Conservation (phyloP, 1,140 invertebrate species). For the Drosophila quadrilineata region DNA sequence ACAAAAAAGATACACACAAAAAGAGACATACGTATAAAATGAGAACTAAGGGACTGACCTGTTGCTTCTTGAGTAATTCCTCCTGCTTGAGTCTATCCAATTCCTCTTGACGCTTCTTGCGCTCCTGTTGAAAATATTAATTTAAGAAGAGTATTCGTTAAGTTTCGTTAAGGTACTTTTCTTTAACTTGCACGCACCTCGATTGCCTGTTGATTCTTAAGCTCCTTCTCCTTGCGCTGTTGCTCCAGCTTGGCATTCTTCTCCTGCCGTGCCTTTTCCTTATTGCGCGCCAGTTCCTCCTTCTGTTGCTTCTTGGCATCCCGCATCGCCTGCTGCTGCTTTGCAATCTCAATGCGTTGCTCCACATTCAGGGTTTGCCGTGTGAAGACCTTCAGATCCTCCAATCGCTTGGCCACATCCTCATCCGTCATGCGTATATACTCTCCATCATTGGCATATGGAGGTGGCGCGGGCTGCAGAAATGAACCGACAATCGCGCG, state of each 20-base stretch:
- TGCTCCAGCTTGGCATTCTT: slow-evolving; percentile 90
- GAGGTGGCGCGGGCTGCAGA: slow-evolving; percentile 86
- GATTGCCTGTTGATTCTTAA: slow-evolving; percentile 87
- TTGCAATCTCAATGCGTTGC: slow-evolving; percentile 85
- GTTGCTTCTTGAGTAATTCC: slow-evolving; percentile 91
- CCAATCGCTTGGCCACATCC: slow-evolving; percentile 83
- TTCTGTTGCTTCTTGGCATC: slow-evolving; percentile 84
- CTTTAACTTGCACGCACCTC: slow-evolving; percentile 82
- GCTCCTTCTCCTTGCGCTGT: slow-evolving; percentile 88
- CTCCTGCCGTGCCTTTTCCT: slow-evolving; percentile 84
- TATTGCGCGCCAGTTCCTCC: slow-evolving; percentile 81
- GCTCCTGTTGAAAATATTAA: slow-evolving; percentile 85
- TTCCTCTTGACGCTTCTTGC: slow-evolving; percentile 92
- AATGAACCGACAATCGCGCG: slow-evolving; percentile 94
- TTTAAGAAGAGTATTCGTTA: neutral
- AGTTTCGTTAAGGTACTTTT: neutral
- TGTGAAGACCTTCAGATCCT: slow-evolving; percentile 79
- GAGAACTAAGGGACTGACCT: slow-evolving; percentile 83
- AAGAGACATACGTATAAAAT: neutral
- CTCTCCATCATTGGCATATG: slow-evolving; percentile 83
- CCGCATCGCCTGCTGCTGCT: slow-evolving; percentile 85
- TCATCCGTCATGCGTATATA: slow-evolving; percentile 84
- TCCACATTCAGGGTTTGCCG: slow-evolving; percentile 85
- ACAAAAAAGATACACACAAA: slow-evolving; percentile 11
- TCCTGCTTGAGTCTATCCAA: slow-evolving; percentile 91